Conservation (phyloP, 2,888 invertebrate genomes). For the Cephus pygmeus region DNA sequence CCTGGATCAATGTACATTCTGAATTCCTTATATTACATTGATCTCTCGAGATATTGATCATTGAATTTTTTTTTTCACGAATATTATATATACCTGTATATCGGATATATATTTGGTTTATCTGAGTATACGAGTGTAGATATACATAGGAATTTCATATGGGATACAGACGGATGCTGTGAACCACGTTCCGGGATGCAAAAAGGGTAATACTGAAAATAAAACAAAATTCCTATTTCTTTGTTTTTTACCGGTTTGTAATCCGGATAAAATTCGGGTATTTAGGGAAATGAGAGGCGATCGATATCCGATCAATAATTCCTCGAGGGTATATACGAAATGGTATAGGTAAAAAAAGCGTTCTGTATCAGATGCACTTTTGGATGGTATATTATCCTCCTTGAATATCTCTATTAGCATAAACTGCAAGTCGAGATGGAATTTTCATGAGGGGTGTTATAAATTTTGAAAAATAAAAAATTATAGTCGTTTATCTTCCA, state of each 20-base stretch:
- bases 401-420: conserved; percentile 39
- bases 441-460: background rate
- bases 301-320: background rate
- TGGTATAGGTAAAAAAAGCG: background rate
- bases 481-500: background rate
- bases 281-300: conserved; percentile 41
- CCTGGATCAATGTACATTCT: background rate
- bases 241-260: background rate
- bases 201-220: background rate
- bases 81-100: background rate
- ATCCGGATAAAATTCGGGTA: conserved; percentile 45
- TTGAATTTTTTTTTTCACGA: background rate
- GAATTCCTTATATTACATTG: too few relatives aligned
- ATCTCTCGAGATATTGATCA: background rate
- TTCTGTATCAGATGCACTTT: conserved; percentile 5
- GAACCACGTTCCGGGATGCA: background rate
- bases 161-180: background rate
- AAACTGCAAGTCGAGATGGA: conserved; percentile 7
- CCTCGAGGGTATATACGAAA: background rate
- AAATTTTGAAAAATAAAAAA: background rate
- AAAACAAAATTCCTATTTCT: background rate
- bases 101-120: background rate
- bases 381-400: conserved; percentile 18
- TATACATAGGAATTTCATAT: background rate
- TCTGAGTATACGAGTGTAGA: background rate